phyloP scores from a whole-genome alignment of 1,140 invertebrate species.

The Cherax destructor region DNA sequence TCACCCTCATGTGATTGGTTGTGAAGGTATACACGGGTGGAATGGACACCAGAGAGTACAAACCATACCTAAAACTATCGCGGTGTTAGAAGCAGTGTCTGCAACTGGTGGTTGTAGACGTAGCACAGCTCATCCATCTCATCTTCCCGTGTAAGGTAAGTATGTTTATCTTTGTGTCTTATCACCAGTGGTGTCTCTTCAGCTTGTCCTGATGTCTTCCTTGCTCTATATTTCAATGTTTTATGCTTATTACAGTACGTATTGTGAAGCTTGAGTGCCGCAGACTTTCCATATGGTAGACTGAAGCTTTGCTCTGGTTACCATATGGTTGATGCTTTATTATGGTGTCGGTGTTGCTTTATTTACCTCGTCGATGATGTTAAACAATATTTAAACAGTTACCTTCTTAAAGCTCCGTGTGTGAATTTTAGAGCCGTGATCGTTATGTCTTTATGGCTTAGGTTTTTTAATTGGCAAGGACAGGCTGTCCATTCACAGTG shows the following conservation, averaged over 20 bases:
- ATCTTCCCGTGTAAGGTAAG: neutral
- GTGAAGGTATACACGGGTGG: neutral
- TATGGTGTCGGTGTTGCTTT: neutral
- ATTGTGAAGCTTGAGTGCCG: neutral
- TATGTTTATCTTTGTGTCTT: neutral
- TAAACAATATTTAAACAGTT: too few relatives aligned
- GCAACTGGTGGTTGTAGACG: slow-evolving; percentile 5
- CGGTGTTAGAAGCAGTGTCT: neutral
- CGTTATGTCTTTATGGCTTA: too few relatives aligned
- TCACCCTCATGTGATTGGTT: neutral
- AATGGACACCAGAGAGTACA: neutral
- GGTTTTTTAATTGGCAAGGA: too few relatives aligned
- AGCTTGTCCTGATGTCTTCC: neutral
- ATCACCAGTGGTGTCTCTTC: neutral
- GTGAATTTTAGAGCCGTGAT: too few relatives aligned
- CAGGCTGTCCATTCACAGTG: too few relatives aligned
- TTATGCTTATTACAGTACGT: neutral
- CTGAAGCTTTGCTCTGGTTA: neutral
- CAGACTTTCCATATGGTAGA: slow-evolving; percentile 5
- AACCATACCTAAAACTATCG: neutral
- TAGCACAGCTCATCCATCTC: neutral
- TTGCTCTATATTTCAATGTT: neutral
- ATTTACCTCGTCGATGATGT: neutral
- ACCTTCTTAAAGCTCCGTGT: too few relatives aligned
- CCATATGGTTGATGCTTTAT: neutral